Conservation (phyloP, 2,888 invertebrate genomes). For the Cheilosia urbana region DNA sequence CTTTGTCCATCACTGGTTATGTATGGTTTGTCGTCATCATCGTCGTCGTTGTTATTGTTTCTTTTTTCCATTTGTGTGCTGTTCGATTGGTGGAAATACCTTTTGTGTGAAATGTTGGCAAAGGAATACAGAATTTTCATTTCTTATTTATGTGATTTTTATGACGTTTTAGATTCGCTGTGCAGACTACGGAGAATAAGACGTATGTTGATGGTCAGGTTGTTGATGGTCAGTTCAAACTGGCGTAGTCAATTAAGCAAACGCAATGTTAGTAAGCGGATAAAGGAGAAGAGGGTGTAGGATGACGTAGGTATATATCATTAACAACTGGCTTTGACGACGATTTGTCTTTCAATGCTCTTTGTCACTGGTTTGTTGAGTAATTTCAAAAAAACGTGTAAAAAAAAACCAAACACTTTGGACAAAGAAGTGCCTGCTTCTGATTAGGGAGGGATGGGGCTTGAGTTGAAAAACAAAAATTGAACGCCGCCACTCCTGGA, state of each 20-base stretch:
- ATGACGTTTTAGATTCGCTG: constrained; percentile 71
- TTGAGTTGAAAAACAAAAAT: too few relatives aligned
- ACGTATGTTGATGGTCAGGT: constrained; percentile 25
- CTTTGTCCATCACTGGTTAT: constrained; percentile 74
- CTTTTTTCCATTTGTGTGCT: constrained; percentile 32
- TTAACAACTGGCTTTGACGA: too few relatives aligned
- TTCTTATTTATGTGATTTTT: constrained; percentile 63
- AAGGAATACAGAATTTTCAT: constrained; percentile 54
- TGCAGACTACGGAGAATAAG: constrained; percentile 62
- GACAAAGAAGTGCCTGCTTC: too few relatives aligned
- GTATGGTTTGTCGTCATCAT: constrained; percentile 53
- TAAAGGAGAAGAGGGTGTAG: too few relatives aligned
- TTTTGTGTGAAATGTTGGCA: constrained; percentile 62
- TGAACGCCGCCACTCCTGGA: too few relatives aligned
- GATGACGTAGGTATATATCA: too few relatives aligned
- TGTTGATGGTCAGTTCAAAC: constrained; percentile 16
- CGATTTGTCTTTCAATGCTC: too few relatives aligned
- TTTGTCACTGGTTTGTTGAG: too few relatives aligned
- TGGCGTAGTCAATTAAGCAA: not conserved
- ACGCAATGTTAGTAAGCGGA: not conserved
- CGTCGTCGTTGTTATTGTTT: constrained; percentile 34
- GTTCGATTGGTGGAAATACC: constrained; percentile 53
- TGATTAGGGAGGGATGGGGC: too few relatives aligned
- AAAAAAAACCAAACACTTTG: too few relatives aligned
- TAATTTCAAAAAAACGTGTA: too few relatives aligned